phyloP scores from a whole-genome alignment of 2,888 invertebrate genomes.

The Acleris sparsana region DNA sequence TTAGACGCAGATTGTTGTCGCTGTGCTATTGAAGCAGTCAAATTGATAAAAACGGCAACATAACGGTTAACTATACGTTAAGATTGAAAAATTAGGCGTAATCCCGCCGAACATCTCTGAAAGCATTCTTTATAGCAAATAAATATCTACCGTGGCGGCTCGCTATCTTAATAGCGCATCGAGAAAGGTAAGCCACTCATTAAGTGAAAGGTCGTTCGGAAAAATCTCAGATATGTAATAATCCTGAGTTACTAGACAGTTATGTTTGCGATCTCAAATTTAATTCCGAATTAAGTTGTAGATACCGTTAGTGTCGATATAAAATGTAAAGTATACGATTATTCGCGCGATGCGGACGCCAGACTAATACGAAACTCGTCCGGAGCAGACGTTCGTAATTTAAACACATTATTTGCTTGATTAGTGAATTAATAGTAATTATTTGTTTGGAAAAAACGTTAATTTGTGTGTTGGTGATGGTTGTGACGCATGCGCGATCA shows the following conservation, averaged over 20 bases:
- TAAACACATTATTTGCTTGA: slow-evolving; percentile 15
- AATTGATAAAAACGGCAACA: slow-evolving; percentile 30
- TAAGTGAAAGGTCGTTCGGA: slow-evolving; percentile 50
- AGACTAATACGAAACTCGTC: slow-evolving; percentile 29
- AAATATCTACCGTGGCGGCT: slow-evolving; percentile 26
- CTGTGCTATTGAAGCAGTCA: neutral
- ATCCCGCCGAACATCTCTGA: slow-evolving; percentile 31
- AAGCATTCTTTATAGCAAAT: slow-evolving; percentile 37
- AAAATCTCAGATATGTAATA: slow-evolving; percentile 52
- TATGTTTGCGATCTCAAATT: slow-evolving; percentile 52
- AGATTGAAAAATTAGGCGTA: slow-evolving; percentile 35
- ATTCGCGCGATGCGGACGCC: slow-evolving; percentile 45
- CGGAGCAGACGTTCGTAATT: slow-evolving; percentile 4
- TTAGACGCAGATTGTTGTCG: neutral
- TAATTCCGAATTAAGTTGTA: slow-evolving; percentile 60
- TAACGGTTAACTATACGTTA: slow-evolving; percentile 25
- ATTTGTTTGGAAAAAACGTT: slow-evolving; percentile 17
- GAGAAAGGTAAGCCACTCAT: slow-evolving; percentile 37
- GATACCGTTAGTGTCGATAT: slow-evolving; percentile 50
- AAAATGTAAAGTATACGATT: slow-evolving; percentile 58
- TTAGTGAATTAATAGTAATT: slow-evolving; percentile 27
- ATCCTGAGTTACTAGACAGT: slow-evolving; percentile 61
- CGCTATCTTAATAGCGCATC: slow-evolving; percentile 39
- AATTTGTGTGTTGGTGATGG: slow-evolving; percentile 11
- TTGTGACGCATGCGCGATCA: slow-evolving; percentile 19